Base-by-base conservation (phyloP, 2,888 invertebrate genomes). In the Monochamus alternatus region DNA sequence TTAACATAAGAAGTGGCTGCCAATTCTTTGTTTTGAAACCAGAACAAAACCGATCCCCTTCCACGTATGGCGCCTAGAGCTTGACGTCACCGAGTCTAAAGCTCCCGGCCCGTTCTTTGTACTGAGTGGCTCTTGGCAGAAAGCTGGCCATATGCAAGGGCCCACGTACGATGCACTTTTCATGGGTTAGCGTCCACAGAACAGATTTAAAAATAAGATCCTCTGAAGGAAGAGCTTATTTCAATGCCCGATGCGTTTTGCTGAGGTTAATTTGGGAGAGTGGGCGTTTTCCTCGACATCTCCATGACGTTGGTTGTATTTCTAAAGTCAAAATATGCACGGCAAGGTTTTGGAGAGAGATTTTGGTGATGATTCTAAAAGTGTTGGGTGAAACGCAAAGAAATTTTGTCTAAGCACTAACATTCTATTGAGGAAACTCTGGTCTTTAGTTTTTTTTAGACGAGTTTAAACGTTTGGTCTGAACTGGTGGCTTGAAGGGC, bases 11-110 rank as follows among this genome's bases (percentile, higher is more conserved):
- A 78, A 80, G 76, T 76, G 59, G 73, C 59, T 75, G 78, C 78
- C 78, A 78, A 76, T 76, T 80, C 82, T 81, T 82, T 82, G 82
- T 82, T 82, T 81, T 81, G 78, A 75, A 79, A 81, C 80, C 80
- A 74, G 74, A 80, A 77, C 79, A 78, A 75, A 38, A 78, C 77
- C 78, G 38, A 14, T 79, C 68, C 62, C 75, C 78, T 76, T 77
- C 78, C 81, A 75, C 84, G 78, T 68, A 73, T 80, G 78, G 82
- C 80, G 79, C 70, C 79, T 77, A 79, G 77, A 79, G 76, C 68
- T 72, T 81, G 82, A 82, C 83, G 82, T 83, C 79, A 78, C 76
- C 32, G 38, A 62, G 73, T 73, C 68, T 64, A 66, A 65, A 72
- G 70, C 74, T 78, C 75, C 76, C 79, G 70, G 68, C 74, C 77